Percentiles rank a stretch among this genome's conserved stretches.
These are phyloP conservation scores for Seriola aureovittata DNA, from an alignment of 2,113 vertebrate genomes.

Conservation along the genomic window DNA sequence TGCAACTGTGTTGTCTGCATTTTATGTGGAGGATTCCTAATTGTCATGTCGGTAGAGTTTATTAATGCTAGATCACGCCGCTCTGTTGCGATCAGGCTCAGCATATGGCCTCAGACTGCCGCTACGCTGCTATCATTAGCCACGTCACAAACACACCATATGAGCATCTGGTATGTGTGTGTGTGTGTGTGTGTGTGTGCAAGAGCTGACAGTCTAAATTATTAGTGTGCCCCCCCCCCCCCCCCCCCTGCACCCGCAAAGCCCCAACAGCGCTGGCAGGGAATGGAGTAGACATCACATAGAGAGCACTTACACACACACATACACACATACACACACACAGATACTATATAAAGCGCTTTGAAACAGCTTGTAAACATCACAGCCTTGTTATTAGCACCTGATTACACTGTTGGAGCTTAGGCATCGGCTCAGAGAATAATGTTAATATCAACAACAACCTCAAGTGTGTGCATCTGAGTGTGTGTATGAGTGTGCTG, in stretches of 20 bases:
- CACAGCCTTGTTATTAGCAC: conserved; percentile 76
- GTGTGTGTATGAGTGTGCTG: neutral
- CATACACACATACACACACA: conserved; percentile 13
- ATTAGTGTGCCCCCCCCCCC: conserved; percentile 53
- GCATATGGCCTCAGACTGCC: conserved; percentile 78
- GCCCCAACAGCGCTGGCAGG: conserved; percentile 41
- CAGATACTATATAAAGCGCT: conserved; percentile 31
- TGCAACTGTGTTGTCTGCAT: conserved; percentile 15
- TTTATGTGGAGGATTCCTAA: conserved; percentile 56
- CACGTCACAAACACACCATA: conserved; percentile 59
- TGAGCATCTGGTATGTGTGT: conserved; percentile 63
- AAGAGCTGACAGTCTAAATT: conserved; percentile 64
- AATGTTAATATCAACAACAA: conserved; percentile 65
- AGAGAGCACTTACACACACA: conserved; percentile 29
- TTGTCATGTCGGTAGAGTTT: conserved; percentile 69
- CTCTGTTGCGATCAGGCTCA: conserved; percentile 70
- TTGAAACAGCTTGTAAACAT: conserved; percentile 79
- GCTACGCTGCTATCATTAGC: conserved; percentile 70
- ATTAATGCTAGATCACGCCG: conserved; percentile 62
- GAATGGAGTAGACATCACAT: conserved; percentile 53
- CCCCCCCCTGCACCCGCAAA: conserved; percentile 14
- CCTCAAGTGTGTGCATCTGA: conserved; percentile 17
- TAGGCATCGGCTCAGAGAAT: conserved; percentile 53
- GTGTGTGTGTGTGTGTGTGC: conserved; percentile 19
- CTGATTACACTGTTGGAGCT: conserved; percentile 75